Conservation (phyloP, 1,140 invertebrate species). For the Mercenaria mercenaria region DNA sequence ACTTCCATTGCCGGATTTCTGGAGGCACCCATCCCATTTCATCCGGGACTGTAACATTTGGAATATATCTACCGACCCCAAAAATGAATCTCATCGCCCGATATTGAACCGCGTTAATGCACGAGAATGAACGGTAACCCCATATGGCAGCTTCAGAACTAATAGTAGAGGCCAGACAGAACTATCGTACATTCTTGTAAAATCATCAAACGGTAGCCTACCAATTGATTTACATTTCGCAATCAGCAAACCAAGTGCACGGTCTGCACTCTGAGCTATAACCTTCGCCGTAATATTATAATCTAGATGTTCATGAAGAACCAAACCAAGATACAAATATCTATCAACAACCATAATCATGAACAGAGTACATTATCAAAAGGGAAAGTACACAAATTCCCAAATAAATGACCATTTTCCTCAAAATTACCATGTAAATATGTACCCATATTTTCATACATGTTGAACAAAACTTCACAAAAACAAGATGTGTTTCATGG, state of each 20-base stretch:
- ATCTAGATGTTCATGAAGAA: neutral
- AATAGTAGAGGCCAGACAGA: conserved; percentile 31
- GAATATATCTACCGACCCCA: conserved; percentile 37
- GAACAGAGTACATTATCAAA: too few relatives aligned
- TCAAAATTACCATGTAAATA: too few relatives aligned
- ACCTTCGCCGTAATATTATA: neutral
- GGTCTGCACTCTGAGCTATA: neutral
- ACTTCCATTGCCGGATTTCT: conserved; percentile 22
- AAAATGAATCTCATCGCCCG: conserved; percentile 30
- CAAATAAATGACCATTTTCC: too few relatives aligned
- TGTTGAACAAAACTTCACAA: too few relatives aligned
- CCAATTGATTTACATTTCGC: conserved; percentile 18
- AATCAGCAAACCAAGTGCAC: neutral
- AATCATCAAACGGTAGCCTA: neutral
- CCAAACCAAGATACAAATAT: neutral
- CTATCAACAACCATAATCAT: neutral
- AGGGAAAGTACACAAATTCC: too few relatives aligned
- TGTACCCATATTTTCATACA: too few relatives aligned
- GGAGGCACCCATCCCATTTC: conserved; percentile 34
- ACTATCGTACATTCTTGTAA: conserved; percentile 1
- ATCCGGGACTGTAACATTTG: conserved; percentile 10
- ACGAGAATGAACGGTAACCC: conserved; percentile 2
- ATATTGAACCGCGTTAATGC: conserved; percentile 27
- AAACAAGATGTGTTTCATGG: too few relatives aligned
- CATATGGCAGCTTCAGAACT: conserved; percentile 25